Percentiles rank a stretch among this genome's conserved stretches.
These are phyloP conservation scores for Ceratosolen solmsi DNA, from an alignment of 1,140 invertebrate species.

Conservation along the genomic window DNA sequence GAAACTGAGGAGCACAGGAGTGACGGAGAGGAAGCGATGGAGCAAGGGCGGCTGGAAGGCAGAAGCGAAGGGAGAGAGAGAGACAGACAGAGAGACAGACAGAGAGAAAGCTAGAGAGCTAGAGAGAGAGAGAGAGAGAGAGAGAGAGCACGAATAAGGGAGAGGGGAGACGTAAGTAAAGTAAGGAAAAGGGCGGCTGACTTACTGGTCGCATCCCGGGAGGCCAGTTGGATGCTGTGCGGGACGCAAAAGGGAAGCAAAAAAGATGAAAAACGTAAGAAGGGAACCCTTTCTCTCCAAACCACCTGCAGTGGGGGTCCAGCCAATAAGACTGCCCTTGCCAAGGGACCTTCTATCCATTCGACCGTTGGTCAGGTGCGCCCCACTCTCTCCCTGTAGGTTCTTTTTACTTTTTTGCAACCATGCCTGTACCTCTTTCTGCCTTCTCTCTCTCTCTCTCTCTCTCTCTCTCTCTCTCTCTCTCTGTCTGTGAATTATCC, in stretches of 20 bases:
- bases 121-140: conserved; percentile 19
- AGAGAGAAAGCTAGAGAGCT: conserved; percentile 4
- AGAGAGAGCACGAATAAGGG: neutral
- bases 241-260: conserved; percentile 33
- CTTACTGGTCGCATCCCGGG: conserved; percentile 34
- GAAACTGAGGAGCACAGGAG: neutral
- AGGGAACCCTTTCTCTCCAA: conserved; percentile 47
- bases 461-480: neutral
- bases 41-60: conserved; percentile 4
- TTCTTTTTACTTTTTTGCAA: conserved; percentile 5
- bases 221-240: conserved; percentile 37
- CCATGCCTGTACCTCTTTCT: neutral
- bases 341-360: conserved; percentile 27
- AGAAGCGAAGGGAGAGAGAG: conserved; percentile 14
- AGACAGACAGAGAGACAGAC: neutral
- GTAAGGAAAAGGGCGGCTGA: conserved; percentile 43
- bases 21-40: neutral
- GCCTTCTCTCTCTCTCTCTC: conserved; percentile 5
- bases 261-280: conserved; percentile 43
- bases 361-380: conserved; percentile 32
- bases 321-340: conserved; percentile 44
- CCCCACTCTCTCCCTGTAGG: conserved; percentile 20
- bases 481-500: conserved; percentile 19
- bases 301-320: conserved; percentile 49
- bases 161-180: conserved; percentile 28